Conservation (phyloP, 2,113 vertebrate species). For the Pitta sordida region DNA sequence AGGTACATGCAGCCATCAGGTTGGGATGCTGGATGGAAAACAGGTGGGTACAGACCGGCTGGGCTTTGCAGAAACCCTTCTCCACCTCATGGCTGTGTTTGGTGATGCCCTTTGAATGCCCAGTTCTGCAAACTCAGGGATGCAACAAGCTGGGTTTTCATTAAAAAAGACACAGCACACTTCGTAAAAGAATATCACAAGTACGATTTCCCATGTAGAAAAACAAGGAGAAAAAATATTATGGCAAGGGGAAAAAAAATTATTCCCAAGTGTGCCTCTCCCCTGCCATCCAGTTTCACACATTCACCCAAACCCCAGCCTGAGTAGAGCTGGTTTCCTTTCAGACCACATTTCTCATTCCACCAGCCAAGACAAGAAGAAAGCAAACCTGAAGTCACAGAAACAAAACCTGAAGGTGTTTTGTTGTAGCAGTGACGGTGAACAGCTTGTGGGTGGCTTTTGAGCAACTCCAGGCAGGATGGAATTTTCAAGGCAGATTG, state of each 20-base stretch:
- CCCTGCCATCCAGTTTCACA: fast-evolving
- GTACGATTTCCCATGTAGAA: fast-evolving
- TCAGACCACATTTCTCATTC: not conserved
- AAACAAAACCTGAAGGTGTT: not conserved
- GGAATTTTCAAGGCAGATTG: not conserved
- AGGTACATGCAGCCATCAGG: fast-evolving
- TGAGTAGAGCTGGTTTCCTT: not conserved
- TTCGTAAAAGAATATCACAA: not conserved
- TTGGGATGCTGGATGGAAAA: not conserved
- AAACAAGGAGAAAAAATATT: not conserved
- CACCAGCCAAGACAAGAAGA: not conserved
- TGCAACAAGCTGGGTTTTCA: not conserved
- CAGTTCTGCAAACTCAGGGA: not conserved
- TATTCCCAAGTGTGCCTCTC: not conserved
- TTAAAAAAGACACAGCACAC: too few relatives aligned
- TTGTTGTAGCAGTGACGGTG: fast-evolving
- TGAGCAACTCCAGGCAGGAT: not conserved
- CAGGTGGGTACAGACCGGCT: not conserved
- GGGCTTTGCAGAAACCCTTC: not conserved
- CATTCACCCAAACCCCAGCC: not conserved
- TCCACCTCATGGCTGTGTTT: fast-evolving
- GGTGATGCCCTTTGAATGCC: not conserved
- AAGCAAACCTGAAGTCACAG: not conserved
- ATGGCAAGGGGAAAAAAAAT: not conserved
- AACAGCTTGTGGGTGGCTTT: not conserved